Base-by-base conservation (phyloP, 2,797 vertebrate genomes). In the Taeniopygia guttata region DNA sequence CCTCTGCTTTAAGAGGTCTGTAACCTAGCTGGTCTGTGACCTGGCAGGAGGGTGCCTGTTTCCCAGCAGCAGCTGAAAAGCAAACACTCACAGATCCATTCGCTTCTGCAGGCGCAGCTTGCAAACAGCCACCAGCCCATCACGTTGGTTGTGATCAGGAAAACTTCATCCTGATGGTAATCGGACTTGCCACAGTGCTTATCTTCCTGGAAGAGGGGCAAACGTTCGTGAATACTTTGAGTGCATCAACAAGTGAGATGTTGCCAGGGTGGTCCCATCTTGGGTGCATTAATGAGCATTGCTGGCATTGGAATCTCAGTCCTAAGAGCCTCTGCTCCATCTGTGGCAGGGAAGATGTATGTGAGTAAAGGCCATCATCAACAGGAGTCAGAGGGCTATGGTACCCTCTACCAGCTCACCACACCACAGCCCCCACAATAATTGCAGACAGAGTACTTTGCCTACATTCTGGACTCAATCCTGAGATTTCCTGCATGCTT, bases 1-100 rank as follows among this genome's bases (percentile, higher is more conserved):
- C 46, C 84, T 62, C 72, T 72, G 4, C 62, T 58, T 6, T 11
- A 4, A 11, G 60, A 75, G 78, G 26, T 55, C 84, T 52, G 42
- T 34, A 69, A 20, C 2, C 0, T 38, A 3, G 43, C 83, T 84
- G 77, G 2, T 36, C 30, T 23, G 26, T 46, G 88, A 64, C 54
- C 92, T 81, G 77, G 68, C 81, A 80, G 75, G 38, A 75, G 49
- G 22, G 68, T 49, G 46, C 67, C 72, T 34, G 77, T 79, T 90
- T 89, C 89, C 93, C 86, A 77, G 89, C 81, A 93, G 86, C 82
- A 75, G 73, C 76, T 73, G 79, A 69, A 72, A 76, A 82, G 87
- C 84, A 92, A 78, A 89, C 58, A 69, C 74, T 94, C 79, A 22
- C 48, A 77, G 76, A 64, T 56, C 38, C 63, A 3, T 79, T 93